Evolutionary conservation across 2,888 invertebrate genomes (phyloP), one percentile per base, ranked within the genome.

Genomic region (Folsomia candida): DNA sequence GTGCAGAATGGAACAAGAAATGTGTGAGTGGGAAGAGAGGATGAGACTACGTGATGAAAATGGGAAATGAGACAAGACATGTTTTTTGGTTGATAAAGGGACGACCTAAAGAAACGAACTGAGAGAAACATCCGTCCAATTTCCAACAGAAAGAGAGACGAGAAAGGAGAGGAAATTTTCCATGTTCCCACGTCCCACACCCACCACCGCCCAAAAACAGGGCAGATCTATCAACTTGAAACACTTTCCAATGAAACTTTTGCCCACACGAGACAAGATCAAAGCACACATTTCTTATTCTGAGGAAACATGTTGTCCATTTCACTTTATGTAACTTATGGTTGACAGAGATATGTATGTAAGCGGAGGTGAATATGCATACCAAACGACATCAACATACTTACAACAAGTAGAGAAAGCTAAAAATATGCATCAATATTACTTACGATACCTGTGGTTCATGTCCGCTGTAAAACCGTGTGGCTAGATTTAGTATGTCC

Each of bases 161-260:
- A 47, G 47, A 47, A 18, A 47, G 18, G 47, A 47, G n/a, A n/a
- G n/a, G n/a, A n/a, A n/a, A n/a, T n/a, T n/a, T 54, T 54, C 54
- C 3, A 3, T 22, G 3, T 3, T 54, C 54, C 54, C n/a, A 3
- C n/a, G 24, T 3, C 54, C 24, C 47, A 47, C 47, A 11, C 14
- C 47, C 47, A 47, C 11, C 11, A 14, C 11, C 11, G 47, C 14
- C 57, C n/a, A 57, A 6, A 57, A 57, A 57, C n/a, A n/a, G 20
- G 57, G 22, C 9, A 57, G 47, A 47, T 47, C 47, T 47, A 47
- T 47, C 47, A 47, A 47, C 6, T 60, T 9, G 37, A 22, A 64
- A 51, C 6, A 64, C 24, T 64, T 64, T 64, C 64, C 64, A 64
- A 64, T 64, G 51, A 64, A 64, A 64, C 51, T 47, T 51, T 26